Base-by-base conservation (phyloP, 2,797 vertebrate species). In the Betta splendens region DNA sequence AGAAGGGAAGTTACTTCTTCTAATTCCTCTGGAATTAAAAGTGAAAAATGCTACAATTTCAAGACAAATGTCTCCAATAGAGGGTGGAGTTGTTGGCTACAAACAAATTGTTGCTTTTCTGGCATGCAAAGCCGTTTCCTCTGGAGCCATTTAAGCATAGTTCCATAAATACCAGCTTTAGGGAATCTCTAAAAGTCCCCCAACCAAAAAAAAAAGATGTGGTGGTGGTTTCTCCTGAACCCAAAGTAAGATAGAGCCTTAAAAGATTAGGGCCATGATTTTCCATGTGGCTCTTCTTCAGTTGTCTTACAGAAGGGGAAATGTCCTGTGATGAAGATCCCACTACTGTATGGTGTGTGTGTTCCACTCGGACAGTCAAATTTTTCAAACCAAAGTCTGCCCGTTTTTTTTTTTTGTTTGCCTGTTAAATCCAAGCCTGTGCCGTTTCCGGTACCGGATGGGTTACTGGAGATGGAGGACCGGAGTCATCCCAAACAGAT, bases 401-500 rank as follows among this genome's bases (percentile, higher is more conserved):
- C n/a, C n/a, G n/a, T n/a, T n/a, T n/a, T n/a, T n/a, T n/a, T n/a
- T n/a, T n/a, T n/a, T n/a, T n/a, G n/a, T n/a, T 40, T 12, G 22
- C 7, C 12, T 1, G 3, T 13, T 36, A 35, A 33, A 21, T 48
- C 56, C 68, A 64, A 80, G 62, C 74, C 47, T 45, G 11, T 9
- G 11, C 49, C 11, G 13, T 56, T 60, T 64, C 46, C 26, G 21
- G 44, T 57, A 39, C 23, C 46, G 70, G 68, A 69, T 45, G 42
- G 64, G 50, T n/a, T n/a, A n/a, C n/a, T n/a, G 72, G 73, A 52
- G 31, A 35, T 39, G 5, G 1, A 45, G 73, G 60, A 64, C 33
- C 32, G 22, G 55, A 70, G 64, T 71, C 68, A 53, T 61, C 36
- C 42, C 33, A n/a, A 69, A 76, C 84, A 86, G 65, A 84, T 73